Conservation (phyloP, 2,113 vertebrate genomes). For the Plotosus lineatus region DNA sequence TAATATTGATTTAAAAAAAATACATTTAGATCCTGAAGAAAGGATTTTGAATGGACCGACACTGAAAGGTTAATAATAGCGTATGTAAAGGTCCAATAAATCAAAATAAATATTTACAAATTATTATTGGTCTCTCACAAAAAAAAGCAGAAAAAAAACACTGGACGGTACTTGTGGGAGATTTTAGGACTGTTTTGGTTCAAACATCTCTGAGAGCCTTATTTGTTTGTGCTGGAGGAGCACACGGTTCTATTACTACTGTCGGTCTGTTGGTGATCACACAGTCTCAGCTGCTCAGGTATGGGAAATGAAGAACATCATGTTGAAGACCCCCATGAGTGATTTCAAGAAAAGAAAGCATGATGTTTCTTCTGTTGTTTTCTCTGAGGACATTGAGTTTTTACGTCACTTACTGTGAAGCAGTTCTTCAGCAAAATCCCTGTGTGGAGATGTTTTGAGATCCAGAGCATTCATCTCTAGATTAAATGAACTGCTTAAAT, state of each 20-base stretch:
- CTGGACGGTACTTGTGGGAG: background rate
- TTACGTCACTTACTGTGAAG: constrained; percentile 18
- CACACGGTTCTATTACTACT: background rate
- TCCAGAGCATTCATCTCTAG: background rate
- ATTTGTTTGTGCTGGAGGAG: constrained; percentile 29
- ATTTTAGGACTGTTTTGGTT: constrained; percentile 25
- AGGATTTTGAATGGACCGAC: too few species aligned
- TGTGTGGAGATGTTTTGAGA: background rate
- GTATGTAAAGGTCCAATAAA: background rate
- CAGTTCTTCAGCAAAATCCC: background rate
- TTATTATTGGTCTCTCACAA: background rate
- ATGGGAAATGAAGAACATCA: constrained; percentile 7
- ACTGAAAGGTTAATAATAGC: too few species aligned
- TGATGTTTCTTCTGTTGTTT: background rate
- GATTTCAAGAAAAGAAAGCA: constrained; percentile 17
- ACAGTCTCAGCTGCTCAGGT: constrained; percentile 28
- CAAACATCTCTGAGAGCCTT: constrained; percentile 33
- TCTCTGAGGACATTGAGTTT: background rate
- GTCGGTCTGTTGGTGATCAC: constrained; percentile 14
- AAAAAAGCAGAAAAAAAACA: constrained; percentile 10
- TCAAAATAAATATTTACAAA: background rate
- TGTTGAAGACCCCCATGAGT: background rate
- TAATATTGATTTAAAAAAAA: too few species aligned
- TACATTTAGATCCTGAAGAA: too few species aligned
- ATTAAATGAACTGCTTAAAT: background rate